A percentile compares a stretch with the other conserved stretches of the same genome.
These are phyloP conservation scores for Ctenosaura bakeri DNA, from an alignment of 2,797 vertebrate genomes.

Conservation along the genomic window DNA sequence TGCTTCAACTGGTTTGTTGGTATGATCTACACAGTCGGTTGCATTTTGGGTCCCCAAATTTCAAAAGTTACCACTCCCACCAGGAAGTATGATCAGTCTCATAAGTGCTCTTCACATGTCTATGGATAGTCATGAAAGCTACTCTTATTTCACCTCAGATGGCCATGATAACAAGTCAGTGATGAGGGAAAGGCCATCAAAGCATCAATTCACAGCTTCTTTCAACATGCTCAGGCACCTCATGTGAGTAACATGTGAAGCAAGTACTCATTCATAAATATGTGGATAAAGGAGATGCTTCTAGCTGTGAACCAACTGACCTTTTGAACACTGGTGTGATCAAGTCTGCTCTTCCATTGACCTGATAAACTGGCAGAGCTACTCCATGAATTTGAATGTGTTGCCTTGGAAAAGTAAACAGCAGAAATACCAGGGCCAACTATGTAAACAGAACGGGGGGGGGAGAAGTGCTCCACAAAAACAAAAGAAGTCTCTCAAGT, in stretches of 20 bases:
- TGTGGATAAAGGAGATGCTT: background rate
- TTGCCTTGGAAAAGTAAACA: conserved; percentile 46
- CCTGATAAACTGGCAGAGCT: conserved; percentile 44
- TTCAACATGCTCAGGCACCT: background rate
- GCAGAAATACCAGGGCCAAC: conserved; percentile 42
- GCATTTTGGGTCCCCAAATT: too few species aligned
- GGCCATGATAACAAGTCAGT: background rate
- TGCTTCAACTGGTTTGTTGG: too few species aligned
- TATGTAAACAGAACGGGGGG: conserved; percentile 12
- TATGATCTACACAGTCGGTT: too few species aligned
- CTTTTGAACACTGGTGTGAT: background rate
- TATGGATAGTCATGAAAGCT: background rate
- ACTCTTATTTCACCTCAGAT: background rate
- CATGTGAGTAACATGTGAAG: background rate
- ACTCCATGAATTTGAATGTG: conserved; percentile 50
- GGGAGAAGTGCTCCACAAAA: conserved; percentile 17
- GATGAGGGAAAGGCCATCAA: background rate
- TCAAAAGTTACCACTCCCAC: too few species aligned
- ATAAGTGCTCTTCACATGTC: background rate
- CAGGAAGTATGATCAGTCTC: too few species aligned
- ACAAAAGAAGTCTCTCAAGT: conserved; percentile 34
- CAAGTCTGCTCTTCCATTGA: conserved; percentile 25
- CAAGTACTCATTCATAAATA: background rate
- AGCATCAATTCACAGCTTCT: background rate
- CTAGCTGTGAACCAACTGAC: conserved; percentile 26